Evolutionary conservation across 2,797 vertebrate genomes (phyloP), one percentile per base, ranked within the genome.

Genomic region (Orientallactaga sibirica): DNA sequence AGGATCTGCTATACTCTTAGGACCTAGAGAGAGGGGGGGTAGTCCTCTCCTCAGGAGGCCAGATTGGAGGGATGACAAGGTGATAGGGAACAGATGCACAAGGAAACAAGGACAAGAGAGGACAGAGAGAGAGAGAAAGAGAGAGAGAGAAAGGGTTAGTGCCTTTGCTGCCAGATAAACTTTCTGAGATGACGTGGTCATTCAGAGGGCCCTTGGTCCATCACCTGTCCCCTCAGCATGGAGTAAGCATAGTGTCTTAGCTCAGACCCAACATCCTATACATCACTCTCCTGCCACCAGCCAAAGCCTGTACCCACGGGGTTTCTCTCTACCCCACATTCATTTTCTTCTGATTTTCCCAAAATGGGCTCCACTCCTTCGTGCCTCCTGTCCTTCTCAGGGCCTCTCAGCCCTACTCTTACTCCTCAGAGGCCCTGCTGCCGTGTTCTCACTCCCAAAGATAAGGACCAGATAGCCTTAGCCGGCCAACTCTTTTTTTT

Each of bases 281-380:
- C 55, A 24, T 27, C 43, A 12, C 24, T 12, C 3, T 41, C 22
- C 18, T 10, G 7, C 27, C 6, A 27, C 12, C 33, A 2, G 76
- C 1, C 0, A 1, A 19, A 18, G 18, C 4, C 22, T 0, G 3
- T 0, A 7, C 29, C 71, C 6, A 2, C 1, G 1, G 67, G 24
- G 19, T 14, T 37, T 73, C 71, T 68, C 58, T 74, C 66, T 7
- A 3, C 0, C 62, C n/a, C 2, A 16, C 7, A 15, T 27, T 7
- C 0, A 22, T 43, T 37, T 76, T 67, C 27, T 92, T 68, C 37
- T 55, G 8, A 76, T 70, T 29, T 77, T 81, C 41, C 0, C 2
- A 22, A 81, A 12, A 37, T 7, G 33, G 16, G 66, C 58, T 78
- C 29, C 3, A 2, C 7, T 6, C 27, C n/a, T 5, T 4, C 14